Base-by-base conservation (phyloP, 1,140 invertebrate species). In the Hermetia illucens region DNA sequence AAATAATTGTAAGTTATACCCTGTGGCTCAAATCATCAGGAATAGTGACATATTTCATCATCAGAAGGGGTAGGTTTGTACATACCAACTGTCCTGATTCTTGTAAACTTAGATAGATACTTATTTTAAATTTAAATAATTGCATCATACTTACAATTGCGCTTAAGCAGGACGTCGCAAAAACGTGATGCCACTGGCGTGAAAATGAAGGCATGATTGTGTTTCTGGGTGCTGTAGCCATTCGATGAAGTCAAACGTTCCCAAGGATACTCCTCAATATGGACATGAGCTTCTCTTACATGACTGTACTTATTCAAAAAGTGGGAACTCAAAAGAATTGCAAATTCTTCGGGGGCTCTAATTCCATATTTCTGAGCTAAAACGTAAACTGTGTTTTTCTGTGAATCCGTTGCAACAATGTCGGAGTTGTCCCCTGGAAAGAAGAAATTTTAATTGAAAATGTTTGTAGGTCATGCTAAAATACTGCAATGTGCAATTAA, bases 381-480 rank as follows among this genome's bases (percentile, higher is more conserved):
- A 18, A 83, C 50, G 51, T 83, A 83, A n/a, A 84, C 75, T 1
- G 79, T 84, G 48, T 85, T 85, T 63, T 84, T 84, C 48, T 85
- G 82, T 5, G 79, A 77, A 48, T 86, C 82, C 0, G 82, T 86
- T 2, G 81, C 81, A n/a, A 81, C 72, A 25, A 81, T 74, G 46
- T 79, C 74, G 22, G 69, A 68, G 45, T 81, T 81, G 52, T 79
- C 73, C n/a, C 74, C 75, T 48, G 18, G 19, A 30, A 21, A 42
- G 2, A 8, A 8, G 15, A 31, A 39, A 39, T n/a, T 39, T 20
- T 34, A 12, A 9, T 35, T 15, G 6, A 36, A 16, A 20, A 20
- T 3, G 6, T 8, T 25, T 25, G 24, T n/a, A n/a, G n/a, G n/a
- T n/a, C n/a, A n/a, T n/a, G n/a, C n/a, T n/a, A n/a, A n/a, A n/a